Evolutionary conservation across 2,888 invertebrate species (phyloP).

Genomic region (Serripes groenlandicus): DNA sequence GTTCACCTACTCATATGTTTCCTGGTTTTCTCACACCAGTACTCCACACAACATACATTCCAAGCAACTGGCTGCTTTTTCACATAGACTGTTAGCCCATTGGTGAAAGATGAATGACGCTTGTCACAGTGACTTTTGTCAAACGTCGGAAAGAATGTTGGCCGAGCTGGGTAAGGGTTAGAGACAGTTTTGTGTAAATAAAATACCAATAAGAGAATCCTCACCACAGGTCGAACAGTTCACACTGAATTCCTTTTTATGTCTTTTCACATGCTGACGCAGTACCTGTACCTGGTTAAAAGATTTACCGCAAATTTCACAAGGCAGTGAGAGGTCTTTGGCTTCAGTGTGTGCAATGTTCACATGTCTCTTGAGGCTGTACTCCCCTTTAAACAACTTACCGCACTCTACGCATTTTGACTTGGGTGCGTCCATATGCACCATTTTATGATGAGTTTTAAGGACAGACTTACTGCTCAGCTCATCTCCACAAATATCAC

Average conservation of each 20-base stretch:
- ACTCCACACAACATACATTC: too few species aligned
- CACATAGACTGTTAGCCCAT: too few species aligned
- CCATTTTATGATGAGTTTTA: slow-evolving; percentile 40
- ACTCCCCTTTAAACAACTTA: slow-evolving; percentile 47
- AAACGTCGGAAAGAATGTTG: too few species aligned
- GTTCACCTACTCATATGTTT: too few species aligned
- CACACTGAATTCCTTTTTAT: slow-evolving; percentile 33
- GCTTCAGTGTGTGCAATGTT: slow-evolving; percentile 31
- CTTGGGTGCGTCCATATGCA: slow-evolving; percentile 26
- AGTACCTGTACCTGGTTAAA: slow-evolving; percentile 37
- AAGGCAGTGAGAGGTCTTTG: slow-evolving; percentile 5
- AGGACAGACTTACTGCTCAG: slow-evolving; percentile 37
- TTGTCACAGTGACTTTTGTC: too few species aligned
- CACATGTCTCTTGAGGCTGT: slow-evolving; percentile 42
- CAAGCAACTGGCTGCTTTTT: too few species aligned
- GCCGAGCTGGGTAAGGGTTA: too few species aligned
- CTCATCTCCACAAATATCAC: slow-evolving; percentile 52
- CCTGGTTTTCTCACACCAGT: too few species aligned
- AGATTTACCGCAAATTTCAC: slow-evolving; percentile 31
- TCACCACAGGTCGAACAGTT: slow-evolving; percentile 47
- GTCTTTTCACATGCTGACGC: slow-evolving; percentile 40
- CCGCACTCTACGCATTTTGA: slow-evolving; percentile 41
- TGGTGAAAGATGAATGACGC: too few species aligned
- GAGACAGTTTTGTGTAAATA: too few species aligned
- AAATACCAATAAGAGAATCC: neutral